These are phyloP conservation scores for Amblyopsis rosae DNA, from an alignment of 2,113 vertebrate genomes.

Conservation along the genomic window DNA sequence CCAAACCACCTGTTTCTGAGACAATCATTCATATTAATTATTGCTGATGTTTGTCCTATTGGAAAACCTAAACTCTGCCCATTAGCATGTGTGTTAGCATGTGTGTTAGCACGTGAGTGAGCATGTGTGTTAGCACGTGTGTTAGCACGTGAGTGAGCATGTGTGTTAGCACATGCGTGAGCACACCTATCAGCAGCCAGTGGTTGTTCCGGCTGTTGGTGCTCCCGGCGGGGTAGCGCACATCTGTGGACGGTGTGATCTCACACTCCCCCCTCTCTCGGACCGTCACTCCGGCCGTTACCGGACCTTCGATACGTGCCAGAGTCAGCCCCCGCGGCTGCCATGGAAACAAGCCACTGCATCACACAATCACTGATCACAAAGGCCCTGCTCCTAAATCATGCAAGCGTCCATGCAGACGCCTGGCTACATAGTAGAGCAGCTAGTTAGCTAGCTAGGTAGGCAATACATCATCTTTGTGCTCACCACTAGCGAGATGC, in stretches of 20 bases:
- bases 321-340: constrained; percentile 90
- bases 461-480: constrained; percentile 5
- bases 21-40: too few relatives aligned
- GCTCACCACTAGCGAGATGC: constrained; percentile 83
- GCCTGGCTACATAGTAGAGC: neutral
- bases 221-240: constrained; percentile 90
- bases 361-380: neutral
- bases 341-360: constrained; percentile 16
- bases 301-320: constrained; percentile 84
- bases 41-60: too few relatives aligned
- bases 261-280: constrained; percentile 86
- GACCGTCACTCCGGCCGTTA: constrained; percentile 86
- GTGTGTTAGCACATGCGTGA: too few relatives aligned
- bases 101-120: too few relatives aligned
- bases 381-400: neutral
- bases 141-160: neutral
- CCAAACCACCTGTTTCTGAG: too few relatives aligned
- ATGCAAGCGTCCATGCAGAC: too few relatives aligned
- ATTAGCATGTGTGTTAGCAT: too few relatives aligned
- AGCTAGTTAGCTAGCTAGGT: neutral
- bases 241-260: constrained; percentile 87
- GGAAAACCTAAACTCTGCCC: too few relatives aligned
- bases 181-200: constrained; percentile 85
- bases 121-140: neutral
- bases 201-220: constrained; percentile 81